Evolutionary conservation across 1,140 invertebrate genomes (phyloP).

Genomic region (Hylyphantes graminicola): DNA sequence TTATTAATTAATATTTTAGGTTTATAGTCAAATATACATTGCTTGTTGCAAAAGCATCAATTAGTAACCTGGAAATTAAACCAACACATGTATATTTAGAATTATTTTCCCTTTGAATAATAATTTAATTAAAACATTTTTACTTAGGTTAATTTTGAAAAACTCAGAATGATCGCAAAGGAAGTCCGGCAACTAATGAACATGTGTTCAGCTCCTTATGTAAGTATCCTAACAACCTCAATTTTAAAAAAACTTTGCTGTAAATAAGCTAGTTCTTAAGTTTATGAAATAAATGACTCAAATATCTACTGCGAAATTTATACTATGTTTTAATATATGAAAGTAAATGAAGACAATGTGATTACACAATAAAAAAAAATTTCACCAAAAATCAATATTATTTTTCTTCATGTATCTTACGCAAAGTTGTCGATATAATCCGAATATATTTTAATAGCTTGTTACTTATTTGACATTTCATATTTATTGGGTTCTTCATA

Average conservation of each 20-base stretch:
- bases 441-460: too few relatives aligned
- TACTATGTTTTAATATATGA: background rate
- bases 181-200: constrained; percentile 93
- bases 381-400: background rate
- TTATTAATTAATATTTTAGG: background rate
- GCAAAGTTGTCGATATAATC: too few relatives aligned
- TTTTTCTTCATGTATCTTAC: too few relatives aligned
- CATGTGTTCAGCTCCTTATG: constrained; percentile 92
- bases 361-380: background rate
- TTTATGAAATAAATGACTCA: too few relatives aligned
- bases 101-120: too few relatives aligned
- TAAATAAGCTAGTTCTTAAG: too few relatives aligned
- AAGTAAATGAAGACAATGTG: background rate
- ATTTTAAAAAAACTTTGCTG: too few relatives aligned
- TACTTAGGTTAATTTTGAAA: constrained; percentile 89
- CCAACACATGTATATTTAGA: too few relatives aligned
- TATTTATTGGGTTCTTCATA: too few relatives aligned
- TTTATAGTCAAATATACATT: background rate
- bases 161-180: constrained; percentile 97
- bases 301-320: background rate
- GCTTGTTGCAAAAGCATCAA: too few relatives aligned
- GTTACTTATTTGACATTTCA: too few relatives aligned
- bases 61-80: too few relatives aligned
- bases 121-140: background rate
- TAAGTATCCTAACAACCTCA: constrained; percentile 65